phyloP scores from a whole-genome alignment of 1,140 invertebrate genomes.

The Cecropterus lyciades region DNA sequence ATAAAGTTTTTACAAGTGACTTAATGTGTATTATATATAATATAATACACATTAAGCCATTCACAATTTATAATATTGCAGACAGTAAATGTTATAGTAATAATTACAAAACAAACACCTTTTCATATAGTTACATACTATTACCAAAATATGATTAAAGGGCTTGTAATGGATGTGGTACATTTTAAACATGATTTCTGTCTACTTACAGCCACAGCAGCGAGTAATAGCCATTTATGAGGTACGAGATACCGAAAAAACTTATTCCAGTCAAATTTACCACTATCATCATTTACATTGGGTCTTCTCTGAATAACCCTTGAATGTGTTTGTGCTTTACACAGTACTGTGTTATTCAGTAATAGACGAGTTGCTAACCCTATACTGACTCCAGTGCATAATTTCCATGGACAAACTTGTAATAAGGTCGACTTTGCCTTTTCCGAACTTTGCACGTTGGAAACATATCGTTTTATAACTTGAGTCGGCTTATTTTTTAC shows the following conservation, averaged over 20 bases:
- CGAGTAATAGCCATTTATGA: constrained; percentile 66
- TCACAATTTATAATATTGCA: no score
- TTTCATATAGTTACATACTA: no score
- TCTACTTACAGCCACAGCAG: constrained; percentile 71
- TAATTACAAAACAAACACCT: no score
- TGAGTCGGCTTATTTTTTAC: constrained; percentile 64
- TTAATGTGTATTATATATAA: no score
- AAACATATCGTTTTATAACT: constrained; percentile 58
- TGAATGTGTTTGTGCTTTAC: constrained; percentile 58
- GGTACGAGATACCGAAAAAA: constrained; percentile 66
- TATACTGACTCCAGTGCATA: constrained; percentile 73
- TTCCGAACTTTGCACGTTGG: constrained; percentile 55
- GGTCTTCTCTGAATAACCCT: constrained; percentile 66
- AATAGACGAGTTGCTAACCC: constrained; percentile 64
- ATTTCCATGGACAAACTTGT: constrained; percentile 69
- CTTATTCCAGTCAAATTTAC: constrained; percentile 75
- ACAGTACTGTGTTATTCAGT: constrained; percentile 58
- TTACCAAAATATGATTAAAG: no score
- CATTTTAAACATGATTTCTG: no score
- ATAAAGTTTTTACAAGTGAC: no score
- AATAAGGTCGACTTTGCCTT: constrained; percentile 58
- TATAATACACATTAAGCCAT: no score
- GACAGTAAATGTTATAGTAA: no score
- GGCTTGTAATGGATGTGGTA: no score
- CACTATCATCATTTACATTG: constrained; percentile 67